Evolutionary conservation across 2,797 vertebrate genomes (phyloP).

Genomic region (Eospalax fontanierii): DNA sequence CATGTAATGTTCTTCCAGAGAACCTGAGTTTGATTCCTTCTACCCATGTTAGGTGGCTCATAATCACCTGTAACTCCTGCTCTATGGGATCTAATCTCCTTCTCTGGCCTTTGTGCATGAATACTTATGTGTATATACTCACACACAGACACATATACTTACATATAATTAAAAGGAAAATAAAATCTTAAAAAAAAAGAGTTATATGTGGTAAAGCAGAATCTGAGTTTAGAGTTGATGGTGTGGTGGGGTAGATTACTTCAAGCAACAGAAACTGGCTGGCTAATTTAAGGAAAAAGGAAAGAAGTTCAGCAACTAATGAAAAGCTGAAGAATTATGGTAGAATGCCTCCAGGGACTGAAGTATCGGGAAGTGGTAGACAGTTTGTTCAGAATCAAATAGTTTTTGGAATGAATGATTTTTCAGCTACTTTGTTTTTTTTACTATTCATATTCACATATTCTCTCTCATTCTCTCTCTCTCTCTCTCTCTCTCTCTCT

Average conservation of each 20-base stretch:
- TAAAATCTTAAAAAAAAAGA: too few species aligned
- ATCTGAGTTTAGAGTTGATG: conserved; percentile 30
- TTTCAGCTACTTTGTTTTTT: not conserved
- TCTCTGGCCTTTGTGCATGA: too few species aligned
- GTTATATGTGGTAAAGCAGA: not conserved
- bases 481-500: too few species aligned
- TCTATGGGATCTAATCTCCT: too few species aligned
- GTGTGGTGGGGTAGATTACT: not conserved
- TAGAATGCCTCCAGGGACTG: not conserved
- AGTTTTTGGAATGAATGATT: conserved; percentile 52
- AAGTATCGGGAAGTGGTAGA: not conserved
- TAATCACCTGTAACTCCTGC: too few species aligned
- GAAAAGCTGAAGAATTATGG: conserved; percentile 10
- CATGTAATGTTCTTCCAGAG: too few species aligned
- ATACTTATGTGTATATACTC: too few species aligned
- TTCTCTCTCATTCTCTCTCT: too few species aligned
- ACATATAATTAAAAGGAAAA: too few species aligned
- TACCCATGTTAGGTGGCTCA: too few species aligned
- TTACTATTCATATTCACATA: not conserved
- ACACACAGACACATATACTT: too few species aligned
- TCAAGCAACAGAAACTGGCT: conserved; percentile 14
- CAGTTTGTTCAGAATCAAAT: conserved; percentile 2
- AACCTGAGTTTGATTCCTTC: too few species aligned
- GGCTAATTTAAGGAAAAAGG: conserved; percentile 37
- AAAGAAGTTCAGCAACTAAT: conserved; percentile 27